Percentiles rank a stretch among this genome's conserved stretches.
Evolutionary conservation across 2,797 vertebrate species (phyloP).

Genomic region (Oophaga sylvatica): DNA sequence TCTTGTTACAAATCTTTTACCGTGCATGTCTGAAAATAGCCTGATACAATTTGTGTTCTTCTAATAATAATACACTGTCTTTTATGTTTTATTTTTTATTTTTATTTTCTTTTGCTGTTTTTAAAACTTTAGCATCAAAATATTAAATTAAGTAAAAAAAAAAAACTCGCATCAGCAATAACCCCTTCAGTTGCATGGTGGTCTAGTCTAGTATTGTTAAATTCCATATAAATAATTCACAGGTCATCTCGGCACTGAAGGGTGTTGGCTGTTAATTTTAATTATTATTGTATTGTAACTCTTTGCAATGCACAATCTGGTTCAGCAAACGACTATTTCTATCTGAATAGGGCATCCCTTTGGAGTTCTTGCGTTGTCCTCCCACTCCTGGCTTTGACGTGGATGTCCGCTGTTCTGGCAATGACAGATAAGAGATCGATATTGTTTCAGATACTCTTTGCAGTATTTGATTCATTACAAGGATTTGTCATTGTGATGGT

Average conservation of each 20-base stretch:
- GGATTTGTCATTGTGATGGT: conserved; percentile 99
- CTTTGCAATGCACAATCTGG: conserved; percentile 49
- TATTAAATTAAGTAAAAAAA: conserved; percentile 40
- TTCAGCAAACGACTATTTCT: conserved; percentile 58
- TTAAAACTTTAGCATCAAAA: conserved; percentile 42
- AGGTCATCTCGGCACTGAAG: conserved; percentile 63
- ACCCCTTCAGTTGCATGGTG: conserved; percentile 32
- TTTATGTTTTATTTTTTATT: conserved; percentile 41
- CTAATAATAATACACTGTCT: conserved; percentile 65
- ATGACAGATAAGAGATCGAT: conserved; percentile 99
- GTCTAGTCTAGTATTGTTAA: neutral
- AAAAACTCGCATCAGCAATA: neutral
- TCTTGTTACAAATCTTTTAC: conserved; percentile 79
- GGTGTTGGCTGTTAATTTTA: conserved; percentile 67
- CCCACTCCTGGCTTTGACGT: conserved; percentile 94
- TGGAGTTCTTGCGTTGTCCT: conserved; percentile 99
- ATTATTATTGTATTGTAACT: conserved; percentile 26
- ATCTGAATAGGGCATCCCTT: conserved; percentile 89
- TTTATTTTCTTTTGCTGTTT: conserved; percentile 39
- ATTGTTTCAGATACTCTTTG: conserved; percentile 98
- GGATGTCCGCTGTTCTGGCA: conserved; percentile 99
- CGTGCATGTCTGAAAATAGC: conserved; percentile 79
- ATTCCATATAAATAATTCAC: neutral
- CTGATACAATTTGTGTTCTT: conserved; percentile 71
- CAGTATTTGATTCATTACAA: conserved; percentile 98